These are phyloP conservation scores for Etia nguti DNA, from an alignment of 2,113 vertebrate genomes.

Conservation along the genomic window DNA sequence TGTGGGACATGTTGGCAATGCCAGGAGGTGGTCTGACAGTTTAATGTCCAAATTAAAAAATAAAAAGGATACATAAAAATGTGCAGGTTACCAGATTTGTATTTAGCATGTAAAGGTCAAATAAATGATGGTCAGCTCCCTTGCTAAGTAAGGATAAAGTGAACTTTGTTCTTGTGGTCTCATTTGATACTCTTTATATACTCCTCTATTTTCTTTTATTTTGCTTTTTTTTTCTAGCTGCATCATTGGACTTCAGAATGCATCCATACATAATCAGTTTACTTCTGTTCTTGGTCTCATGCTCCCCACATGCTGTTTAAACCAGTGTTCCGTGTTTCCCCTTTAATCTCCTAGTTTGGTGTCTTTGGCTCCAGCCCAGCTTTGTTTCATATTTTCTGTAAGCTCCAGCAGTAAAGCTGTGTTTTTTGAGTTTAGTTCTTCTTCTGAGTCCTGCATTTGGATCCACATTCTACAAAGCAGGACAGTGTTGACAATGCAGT, in stretches of 20 bases:
- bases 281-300: neutral
- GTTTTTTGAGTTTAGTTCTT: neutral
- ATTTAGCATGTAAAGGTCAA: neutral
- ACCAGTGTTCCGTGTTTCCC: neutral
- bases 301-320: neutral
- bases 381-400: neutral
- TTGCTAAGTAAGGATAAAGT: neutral
- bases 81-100: neutral
- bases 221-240: neutral
- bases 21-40: neutral
- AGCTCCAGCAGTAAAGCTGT: neutral
- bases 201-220: neutral
- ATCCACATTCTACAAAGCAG: neutral
- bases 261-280: neutral
- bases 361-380: neutral
- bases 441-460: neutral
- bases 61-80: neutral
- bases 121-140: neutral
- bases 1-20: neutral
- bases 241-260: neutral
- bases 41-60: neutral
- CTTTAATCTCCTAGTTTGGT: neutral
- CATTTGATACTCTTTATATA: neutral
- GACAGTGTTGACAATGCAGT: neutral
- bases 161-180: neutral